phyloP scores from a whole-genome alignment of 2,113 vertebrate genomes.

The Gobio gobio region DNA sequence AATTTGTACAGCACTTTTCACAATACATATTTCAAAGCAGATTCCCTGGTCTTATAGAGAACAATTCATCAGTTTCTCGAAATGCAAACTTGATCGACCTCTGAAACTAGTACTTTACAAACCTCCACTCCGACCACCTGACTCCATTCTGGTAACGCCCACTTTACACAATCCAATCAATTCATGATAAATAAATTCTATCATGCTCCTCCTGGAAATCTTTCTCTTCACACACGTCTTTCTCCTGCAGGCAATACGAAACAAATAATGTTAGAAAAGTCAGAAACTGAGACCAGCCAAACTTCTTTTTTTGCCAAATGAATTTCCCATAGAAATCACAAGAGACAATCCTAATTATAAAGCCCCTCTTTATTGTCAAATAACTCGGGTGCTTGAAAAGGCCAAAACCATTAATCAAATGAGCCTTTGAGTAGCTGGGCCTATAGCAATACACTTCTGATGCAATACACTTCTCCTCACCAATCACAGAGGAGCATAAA shows the following conservation, averaged over 20 bases:
- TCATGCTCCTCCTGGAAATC: constrained; percentile 30
- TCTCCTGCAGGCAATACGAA: constrained; percentile 52
- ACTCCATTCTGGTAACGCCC: not conserved
- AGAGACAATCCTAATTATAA: constrained; percentile 10
- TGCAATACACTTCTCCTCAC: not conserved
- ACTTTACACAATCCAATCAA: not conserved
- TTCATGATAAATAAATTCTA: not conserved
- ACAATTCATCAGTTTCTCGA: not conserved
- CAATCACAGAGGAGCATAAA: constrained; percentile 12
- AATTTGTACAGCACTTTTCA: not conserved
- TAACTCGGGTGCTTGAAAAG: constrained; percentile 9
- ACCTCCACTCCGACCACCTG: not conserved
- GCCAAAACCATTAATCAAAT: not conserved
- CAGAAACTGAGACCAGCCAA: not conserved
- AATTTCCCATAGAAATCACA: not conserved
- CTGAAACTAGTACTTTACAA: too few relatives aligned
- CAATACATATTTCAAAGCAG: not conserved
- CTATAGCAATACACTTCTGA: constrained; percentile 7
- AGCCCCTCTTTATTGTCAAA: constrained; percentile 20
- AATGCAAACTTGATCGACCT: too few relatives aligned
- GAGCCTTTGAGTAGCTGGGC: not conserved
- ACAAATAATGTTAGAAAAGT: not conserved
- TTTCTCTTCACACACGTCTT: constrained; percentile 58
- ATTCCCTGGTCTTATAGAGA: not conserved
- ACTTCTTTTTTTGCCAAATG: not conserved